These are phyloP conservation scores for Oryctes rhinoceros DNA, from an alignment of 1,140 invertebrate genomes.

Conservation along the genomic window DNA sequence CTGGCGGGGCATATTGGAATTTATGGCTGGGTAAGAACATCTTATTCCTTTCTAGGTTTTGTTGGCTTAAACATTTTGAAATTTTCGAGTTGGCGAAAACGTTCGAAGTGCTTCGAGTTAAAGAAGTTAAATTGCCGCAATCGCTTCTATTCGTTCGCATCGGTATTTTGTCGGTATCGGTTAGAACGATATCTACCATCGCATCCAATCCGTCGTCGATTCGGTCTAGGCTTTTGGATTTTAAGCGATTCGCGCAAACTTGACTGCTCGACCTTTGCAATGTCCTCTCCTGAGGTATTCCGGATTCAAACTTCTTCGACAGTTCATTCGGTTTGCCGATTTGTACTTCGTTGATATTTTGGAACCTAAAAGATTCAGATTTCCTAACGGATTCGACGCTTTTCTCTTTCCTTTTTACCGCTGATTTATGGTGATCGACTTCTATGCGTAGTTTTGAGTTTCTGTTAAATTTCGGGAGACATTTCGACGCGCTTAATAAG, in stretches of 20 bases:
- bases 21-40: constrained; percentile 58
- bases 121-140: constrained; percentile 53
- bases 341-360: not conserved
- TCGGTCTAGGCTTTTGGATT: constrained; percentile 80
- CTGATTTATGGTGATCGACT: not conserved
- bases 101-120: constrained; percentile 52
- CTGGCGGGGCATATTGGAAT: constrained; percentile 41
- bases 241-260: constrained; percentile 61
- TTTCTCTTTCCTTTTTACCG: constrained; percentile 42
- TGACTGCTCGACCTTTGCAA: constrained; percentile 40
- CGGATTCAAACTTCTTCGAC: not conserved
- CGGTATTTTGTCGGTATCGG: constrained; percentile 59
- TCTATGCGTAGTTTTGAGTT: constrained; percentile 16
- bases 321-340: not conserved
- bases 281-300: not conserved
- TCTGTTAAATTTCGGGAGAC: constrained; percentile 47
- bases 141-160: constrained; percentile 59
- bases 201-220: constrained; percentile 79
- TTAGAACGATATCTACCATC: constrained; percentile 75
- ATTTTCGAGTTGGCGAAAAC: constrained; percentile 47
- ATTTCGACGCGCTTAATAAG: constrained; percentile 72
- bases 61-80: constrained; percentile 43
- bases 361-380: constrained; percentile 48
- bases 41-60: constrained; percentile 54
- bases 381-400: constrained; percentile 45